These are phyloP conservation scores for Gadus chalcogrammus DNA, from an alignment of 2,113 vertebrate genomes.

Conservation along the genomic window DNA sequence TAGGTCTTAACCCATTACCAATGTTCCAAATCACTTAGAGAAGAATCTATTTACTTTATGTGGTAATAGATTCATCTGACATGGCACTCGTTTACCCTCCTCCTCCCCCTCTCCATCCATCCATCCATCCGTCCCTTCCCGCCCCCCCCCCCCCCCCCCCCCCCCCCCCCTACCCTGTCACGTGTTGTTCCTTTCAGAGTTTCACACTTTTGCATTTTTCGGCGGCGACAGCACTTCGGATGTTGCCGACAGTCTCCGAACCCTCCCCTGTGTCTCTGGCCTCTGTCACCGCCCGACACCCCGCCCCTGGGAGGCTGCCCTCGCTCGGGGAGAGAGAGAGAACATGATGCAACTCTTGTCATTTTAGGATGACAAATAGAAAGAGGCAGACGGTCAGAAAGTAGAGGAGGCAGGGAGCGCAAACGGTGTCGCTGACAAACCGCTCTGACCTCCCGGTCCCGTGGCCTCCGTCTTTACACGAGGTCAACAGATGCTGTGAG, in stretches of 20 bases:
- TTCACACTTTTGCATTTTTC: constrained; percentile 19
- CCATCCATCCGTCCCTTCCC: constrained; percentile 34
- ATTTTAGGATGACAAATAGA: constrained; percentile 73
- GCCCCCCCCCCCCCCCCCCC: too few species aligned
- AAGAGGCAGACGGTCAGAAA: constrained; percentile 66
- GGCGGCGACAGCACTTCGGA: constrained; percentile 21
- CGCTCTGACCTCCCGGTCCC: constrained; percentile 60
- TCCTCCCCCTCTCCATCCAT: background rate
- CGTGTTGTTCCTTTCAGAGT: constrained; percentile 16
- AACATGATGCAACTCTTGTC: constrained; percentile 67
- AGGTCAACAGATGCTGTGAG: constrained; percentile 56
- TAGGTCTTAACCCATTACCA: constrained; percentile 74
- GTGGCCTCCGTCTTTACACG: constrained; percentile 66
- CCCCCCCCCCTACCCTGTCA: too few species aligned
- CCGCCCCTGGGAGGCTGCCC: constrained; percentile 51
- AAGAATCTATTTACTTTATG: constrained; percentile 75
- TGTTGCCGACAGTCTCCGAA: constrained; percentile 10
- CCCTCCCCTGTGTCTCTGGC: constrained; percentile 24
- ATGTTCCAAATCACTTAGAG: constrained; percentile 78
- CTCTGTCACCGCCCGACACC: too few species aligned
- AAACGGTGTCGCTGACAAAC: constrained; percentile 68
- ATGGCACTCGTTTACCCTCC: constrained; percentile 43
- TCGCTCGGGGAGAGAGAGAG: constrained; percentile 53
- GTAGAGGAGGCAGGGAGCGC: constrained; percentile 44
- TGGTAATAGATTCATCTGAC: constrained; percentile 71